Conservation (phyloP, 2,113 vertebrate genomes). For the Rhinoderma darwinii region DNA sequence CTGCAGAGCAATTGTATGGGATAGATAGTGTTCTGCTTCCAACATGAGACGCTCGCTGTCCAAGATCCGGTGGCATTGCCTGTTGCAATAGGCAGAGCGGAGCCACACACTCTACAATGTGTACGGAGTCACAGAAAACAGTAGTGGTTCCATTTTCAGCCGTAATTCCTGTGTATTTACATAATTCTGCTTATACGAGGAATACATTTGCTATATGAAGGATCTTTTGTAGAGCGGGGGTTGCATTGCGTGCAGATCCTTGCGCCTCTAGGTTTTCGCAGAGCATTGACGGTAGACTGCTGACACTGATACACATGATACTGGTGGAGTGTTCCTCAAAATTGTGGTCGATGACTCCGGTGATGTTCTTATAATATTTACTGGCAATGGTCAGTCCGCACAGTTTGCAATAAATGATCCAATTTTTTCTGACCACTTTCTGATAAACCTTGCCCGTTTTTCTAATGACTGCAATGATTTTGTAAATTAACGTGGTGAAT, state of each 20-base stretch:
- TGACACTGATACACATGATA: background rate
- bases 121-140: background rate
- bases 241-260: background rate
- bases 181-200: background rate
- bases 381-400: background rate
- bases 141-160: background rate
- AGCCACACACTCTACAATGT: background rate
- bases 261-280: background rate
- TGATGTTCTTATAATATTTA: background rate
- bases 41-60: background rate
- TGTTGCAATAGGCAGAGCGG: background rate
- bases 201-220: background rate
- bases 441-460: background rate
- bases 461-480: background rate
- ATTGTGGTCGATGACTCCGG: background rate
- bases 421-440: background rate
- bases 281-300: background rate
- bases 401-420: background rate
- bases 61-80: background rate
- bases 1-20: slow-evolving; percentile 26
- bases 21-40: slow-evolving; percentile 7
- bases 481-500: background rate
- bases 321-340: background rate
- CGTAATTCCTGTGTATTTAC: background rate
- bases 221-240: background rate